phyloP scores from a whole-genome alignment of 2,888 invertebrate species.

The Parthenolecanium corni region DNA sequence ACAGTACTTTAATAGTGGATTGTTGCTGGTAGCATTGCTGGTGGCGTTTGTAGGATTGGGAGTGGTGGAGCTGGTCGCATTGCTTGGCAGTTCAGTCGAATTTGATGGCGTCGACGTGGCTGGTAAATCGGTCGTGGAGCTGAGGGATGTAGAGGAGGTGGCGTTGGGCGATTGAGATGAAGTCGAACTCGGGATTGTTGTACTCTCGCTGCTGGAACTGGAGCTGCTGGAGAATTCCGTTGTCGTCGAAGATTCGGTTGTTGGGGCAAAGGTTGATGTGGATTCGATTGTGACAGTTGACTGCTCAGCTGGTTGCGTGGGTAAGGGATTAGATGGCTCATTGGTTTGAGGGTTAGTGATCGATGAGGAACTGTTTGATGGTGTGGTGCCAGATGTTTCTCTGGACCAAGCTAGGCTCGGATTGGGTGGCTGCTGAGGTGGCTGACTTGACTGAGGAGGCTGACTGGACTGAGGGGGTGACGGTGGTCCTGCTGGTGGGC shows the following conservation, averaged over 20 bases:
- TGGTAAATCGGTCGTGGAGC: background rate
- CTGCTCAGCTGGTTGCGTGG: constrained; percentile 16
- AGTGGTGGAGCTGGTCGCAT: background rate
- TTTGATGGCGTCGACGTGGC: background rate
- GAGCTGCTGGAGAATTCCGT: constrained; percentile 1
- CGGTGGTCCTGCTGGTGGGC: constrained; percentile 12
- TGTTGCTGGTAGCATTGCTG: constrained; percentile 14
- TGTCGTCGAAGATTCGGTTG: constrained; percentile 11
- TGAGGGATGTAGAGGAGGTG: constrained; percentile 17
- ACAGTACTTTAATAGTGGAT: constrained; percentile 30
- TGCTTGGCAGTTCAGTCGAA: background rate
- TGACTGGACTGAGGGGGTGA: constrained; percentile 4
- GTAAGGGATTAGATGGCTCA: background rate
- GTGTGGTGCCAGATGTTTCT: background rate
- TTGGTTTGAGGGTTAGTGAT: background rate
- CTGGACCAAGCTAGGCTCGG: background rate
- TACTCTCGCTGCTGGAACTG: constrained; percentile 4
- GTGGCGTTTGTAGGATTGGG: constrained; percentile 10
- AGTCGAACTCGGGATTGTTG: background rate
- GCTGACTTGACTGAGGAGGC: constrained; percentile 11
- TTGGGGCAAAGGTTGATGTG: background rate
- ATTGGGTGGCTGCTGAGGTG: background rate
- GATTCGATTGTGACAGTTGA: constrained; percentile 17
- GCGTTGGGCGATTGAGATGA: constrained; percentile 25
- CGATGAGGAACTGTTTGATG: constrained; percentile 1